Evolutionary conservation across 2,797 vertebrate genomes (phyloP).

Genomic region (Gobio occitaniae): DNA sequence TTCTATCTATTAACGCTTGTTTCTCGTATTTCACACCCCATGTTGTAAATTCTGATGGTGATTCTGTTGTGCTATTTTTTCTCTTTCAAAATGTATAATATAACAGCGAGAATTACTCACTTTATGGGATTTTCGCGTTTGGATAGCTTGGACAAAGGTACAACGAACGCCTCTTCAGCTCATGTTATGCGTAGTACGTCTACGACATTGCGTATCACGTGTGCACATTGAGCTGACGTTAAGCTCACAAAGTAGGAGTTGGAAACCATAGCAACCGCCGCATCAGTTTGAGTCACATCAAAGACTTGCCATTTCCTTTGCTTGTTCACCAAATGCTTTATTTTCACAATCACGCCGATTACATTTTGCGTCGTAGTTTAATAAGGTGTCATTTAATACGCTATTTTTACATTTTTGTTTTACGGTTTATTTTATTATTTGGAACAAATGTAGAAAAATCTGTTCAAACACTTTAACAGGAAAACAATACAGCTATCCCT

Average conservation of each 20-base stretch:
- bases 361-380: neutral
- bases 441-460: neutral
- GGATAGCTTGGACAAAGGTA: constrained; percentile 64
- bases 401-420: neutral
- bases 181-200: constrained; percentile 58
- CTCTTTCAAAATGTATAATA: constrained; percentile 10
- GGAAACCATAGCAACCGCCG: constrained; percentile 71
- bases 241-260: constrained; percentile 54
- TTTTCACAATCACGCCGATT: neutral
- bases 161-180: constrained; percentile 61
- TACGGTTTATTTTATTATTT: neutral
- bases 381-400: neutral
- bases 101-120: constrained; percentile 71
- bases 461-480: neutral
- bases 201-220: constrained; percentile 64
- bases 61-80: neutral
- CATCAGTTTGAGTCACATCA: neutral
- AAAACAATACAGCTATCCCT: neutral
- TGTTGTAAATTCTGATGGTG: neutral
- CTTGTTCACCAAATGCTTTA: neutral
- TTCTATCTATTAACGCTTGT: neutral
- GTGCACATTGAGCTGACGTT: constrained; percentile 51
- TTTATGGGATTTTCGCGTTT: constrained; percentile 65
- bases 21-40: neutral
- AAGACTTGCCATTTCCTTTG: neutral